Percentiles rank a stretch among this genome's conserved stretches.
Evolutionary conservation across 2,113 vertebrate species (phyloP).

Genomic region (Motacilla alba): DNA sequence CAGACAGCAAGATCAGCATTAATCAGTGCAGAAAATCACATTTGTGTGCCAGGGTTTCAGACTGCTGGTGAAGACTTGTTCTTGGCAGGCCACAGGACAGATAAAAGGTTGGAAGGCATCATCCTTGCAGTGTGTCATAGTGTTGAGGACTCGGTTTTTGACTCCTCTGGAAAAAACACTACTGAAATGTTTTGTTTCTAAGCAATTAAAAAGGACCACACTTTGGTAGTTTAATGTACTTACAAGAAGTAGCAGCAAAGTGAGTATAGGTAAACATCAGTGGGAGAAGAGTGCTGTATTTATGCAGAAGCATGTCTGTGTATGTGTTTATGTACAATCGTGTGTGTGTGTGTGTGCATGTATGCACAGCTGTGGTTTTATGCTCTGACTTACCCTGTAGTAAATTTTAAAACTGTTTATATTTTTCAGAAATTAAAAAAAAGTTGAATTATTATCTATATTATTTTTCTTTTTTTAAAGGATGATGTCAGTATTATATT

Average conservation of each 20-base stretch:
- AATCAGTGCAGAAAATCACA: not conserved
- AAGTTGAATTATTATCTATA: not conserved
- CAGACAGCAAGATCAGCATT: slow-evolving; percentile 3
- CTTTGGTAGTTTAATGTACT: not conserved
- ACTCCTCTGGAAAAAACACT: not conserved
- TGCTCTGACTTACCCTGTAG: not conserved
- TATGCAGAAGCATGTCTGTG: not conserved
- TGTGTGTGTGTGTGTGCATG: rapidly evolving
- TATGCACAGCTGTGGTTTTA: not conserved
- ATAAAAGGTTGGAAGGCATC: not conserved
- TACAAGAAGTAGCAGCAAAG: not conserved
- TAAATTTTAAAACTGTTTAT: not conserved
- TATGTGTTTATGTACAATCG: not conserved
- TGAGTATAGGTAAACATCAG: not conserved
- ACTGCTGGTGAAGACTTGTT: not conserved
- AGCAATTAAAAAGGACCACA: not conserved
- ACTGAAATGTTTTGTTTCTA: not conserved
- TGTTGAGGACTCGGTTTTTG: not conserved
- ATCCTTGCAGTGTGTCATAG: not conserved
- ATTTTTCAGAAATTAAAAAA: not conserved
- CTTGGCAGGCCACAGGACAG: not conserved
- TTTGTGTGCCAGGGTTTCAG: not conserved
- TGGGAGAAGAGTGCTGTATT: not conserved
- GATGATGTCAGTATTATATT: not conserved
- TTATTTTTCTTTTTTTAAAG: not conserved